Percentiles rank a stretch among this genome's conserved stretches.
Evolutionary conservation across 2,113 vertebrate genomes (phyloP).

Genomic region (Girardinichthys multiradiatus): DNA sequence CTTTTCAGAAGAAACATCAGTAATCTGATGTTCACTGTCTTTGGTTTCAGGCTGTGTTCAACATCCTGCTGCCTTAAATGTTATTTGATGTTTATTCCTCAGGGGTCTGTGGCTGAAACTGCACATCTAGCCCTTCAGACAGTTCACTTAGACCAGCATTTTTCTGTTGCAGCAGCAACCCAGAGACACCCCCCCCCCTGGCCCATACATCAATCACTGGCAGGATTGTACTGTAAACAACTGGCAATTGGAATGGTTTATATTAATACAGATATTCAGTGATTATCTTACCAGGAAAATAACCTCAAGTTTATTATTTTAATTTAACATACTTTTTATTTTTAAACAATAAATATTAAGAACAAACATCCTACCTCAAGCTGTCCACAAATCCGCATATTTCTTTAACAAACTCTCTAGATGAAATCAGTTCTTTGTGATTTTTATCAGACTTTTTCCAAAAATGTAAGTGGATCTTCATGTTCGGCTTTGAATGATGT

Average conservation of each 20-base stretch:
- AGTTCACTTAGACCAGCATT: slow-evolving; percentile 65
- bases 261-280: slow-evolving; percentile 31
- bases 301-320: slow-evolving; percentile 13
- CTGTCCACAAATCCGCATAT: not conserved
- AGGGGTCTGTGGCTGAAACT: slow-evolving; percentile 63
- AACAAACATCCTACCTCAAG: not conserved
- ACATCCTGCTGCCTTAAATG: slow-evolving; percentile 63
- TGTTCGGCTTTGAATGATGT: slow-evolving; percentile 33
- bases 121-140: slow-evolving; percentile 51
- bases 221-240: slow-evolving; percentile 50
- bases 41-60: slow-evolving; percentile 69
- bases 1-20: slow-evolving; percentile 56
- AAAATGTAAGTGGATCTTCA: slow-evolving; percentile 39
- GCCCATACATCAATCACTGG: slow-evolving; percentile 59
- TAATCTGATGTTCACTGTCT: slow-evolving; percentile 65
- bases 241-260: slow-evolving; percentile 44
- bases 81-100: slow-evolving; percentile 66
- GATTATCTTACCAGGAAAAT: slow-evolving; percentile 26
- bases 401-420: not conserved
- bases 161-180: slow-evolving; percentile 48
- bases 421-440: slow-evolving; percentile 32
- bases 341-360: not conserved
- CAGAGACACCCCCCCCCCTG: slow-evolving; percentile 36
- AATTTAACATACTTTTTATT: slow-evolving; percentile 5
- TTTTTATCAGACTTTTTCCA: not conserved